Evolutionary conservation across 2,888 invertebrate species (phyloP).

Genomic region (Drosophila tripunctata): DNA sequence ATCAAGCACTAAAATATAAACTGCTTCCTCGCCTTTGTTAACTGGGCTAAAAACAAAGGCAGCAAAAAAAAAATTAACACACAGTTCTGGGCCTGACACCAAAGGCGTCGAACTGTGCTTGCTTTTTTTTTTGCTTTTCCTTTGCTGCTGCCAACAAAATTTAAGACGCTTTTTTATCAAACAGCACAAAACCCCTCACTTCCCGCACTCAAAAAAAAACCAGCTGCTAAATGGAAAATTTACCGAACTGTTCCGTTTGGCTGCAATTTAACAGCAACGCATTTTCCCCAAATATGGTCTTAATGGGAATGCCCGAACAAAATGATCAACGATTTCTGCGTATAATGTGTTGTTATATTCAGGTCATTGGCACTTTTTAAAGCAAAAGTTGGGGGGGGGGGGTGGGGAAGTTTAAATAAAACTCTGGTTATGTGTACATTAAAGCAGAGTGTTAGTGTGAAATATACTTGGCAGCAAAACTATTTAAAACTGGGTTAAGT

Average conservation of each 20-base stretch:
- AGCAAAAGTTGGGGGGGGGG: neutral
- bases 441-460: too few relatives aligned
- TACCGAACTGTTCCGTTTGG: slow-evolving; percentile 26
- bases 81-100: slow-evolving; percentile 54
- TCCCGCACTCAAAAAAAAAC: too few relatives aligned
- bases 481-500: slow-evolving; percentile 18
- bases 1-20: too few relatives aligned
- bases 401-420: too few relatives aligned
- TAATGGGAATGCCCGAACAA: slow-evolving; percentile 7
- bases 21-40: too few relatives aligned
- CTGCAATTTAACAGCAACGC: slow-evolving; percentile 34
- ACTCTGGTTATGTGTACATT: too few relatives aligned
- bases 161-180: slow-evolving; percentile 30
- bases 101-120: slow-evolving; percentile 44
- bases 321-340: slow-evolving; percentile 26
- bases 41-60: too few relatives aligned
- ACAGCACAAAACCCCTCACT: neutral
- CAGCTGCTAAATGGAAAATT: slow-evolving; percentile 52
- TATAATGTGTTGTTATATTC: neutral
- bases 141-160: slow-evolving; percentile 35
- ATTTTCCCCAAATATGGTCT: slow-evolving; percentile 17
- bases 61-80: slow-evolving; percentile 8
- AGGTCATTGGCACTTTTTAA: slow-evolving; percentile 1
- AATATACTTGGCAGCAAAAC: slow-evolving; percentile 1
- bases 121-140: too few relatives aligned